A percentile compares a stretch with the other conserved stretches of the same genome.
These are phyloP conservation scores for Lutraria lutraria DNA, from an alignment of 2,888 invertebrate genomes.

Conservation along the genomic window DNA sequence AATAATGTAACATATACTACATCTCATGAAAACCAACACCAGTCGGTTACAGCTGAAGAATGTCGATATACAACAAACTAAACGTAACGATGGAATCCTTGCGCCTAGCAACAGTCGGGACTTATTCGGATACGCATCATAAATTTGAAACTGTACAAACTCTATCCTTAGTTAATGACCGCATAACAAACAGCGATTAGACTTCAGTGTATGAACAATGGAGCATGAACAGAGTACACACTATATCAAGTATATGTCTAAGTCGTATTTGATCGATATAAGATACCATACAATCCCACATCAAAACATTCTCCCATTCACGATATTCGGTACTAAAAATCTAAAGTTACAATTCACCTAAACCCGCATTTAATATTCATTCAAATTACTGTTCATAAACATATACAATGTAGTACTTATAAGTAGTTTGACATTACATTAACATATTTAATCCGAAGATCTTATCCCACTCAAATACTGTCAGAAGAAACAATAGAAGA, in stretches of 20 bases:
- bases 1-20: constrained; percentile 27
- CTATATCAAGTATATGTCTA: constrained; percentile 25
- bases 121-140: constrained; percentile 43
- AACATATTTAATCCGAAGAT: constrained; percentile 22
- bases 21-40: constrained; percentile 20
- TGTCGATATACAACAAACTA: neutral
- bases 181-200: constrained; percentile 44
- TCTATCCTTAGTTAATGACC: constrained; percentile 43
- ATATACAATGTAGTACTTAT: constrained; percentile 14
- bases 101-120: constrained; percentile 34
- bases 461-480: constrained; percentile 31
- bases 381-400: constrained; percentile 4
- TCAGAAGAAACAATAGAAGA: constrained; percentile 31
- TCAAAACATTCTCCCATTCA: constrained; percentile 7
- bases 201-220: constrained; percentile 45
- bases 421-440: neutral
- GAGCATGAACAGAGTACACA: constrained; percentile 31
- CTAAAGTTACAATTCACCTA: constrained; percentile 9
- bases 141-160: constrained; percentile 53
- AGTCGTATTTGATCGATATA: constrained; percentile 26
- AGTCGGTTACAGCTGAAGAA: constrained; percentile 17
- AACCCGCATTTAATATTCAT: neutral
- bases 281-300: neutral
- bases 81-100: constrained; percentile 6
- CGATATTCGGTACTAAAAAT: neutral